Evolutionary conservation across 2,797 vertebrate genomes (phyloP).

Genomic region (Coregonus ussuriensis): DNA sequence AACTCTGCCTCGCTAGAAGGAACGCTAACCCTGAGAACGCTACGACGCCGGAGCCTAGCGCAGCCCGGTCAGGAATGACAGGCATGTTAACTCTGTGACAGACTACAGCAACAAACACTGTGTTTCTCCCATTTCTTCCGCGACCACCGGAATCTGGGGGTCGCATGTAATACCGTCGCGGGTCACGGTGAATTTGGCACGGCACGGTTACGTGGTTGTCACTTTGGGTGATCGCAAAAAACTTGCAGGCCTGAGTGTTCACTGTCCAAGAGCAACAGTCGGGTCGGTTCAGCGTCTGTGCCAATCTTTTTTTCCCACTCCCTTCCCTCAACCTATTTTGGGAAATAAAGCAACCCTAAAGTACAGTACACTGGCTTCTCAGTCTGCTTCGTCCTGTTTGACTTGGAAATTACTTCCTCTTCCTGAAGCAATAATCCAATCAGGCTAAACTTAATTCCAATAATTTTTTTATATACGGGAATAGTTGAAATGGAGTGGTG

Average conservation of each 20-base stretch:
- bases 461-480: conserved; percentile 41
- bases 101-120: conserved; percentile 17
- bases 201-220: conserved; percentile 32
- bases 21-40: conserved; percentile 32
- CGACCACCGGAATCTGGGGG: conserved; percentile 16
- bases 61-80: conserved; percentile 33
- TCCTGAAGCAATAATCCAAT: conserved; percentile 55
- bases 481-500: conserved; percentile 49
- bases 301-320: background rate
- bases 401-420: conserved; percentile 26
- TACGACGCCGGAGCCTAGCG: background rate
- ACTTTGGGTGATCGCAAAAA: background rate
- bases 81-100: conserved; percentile 20
- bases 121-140: conserved; percentile 27
- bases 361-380: background rate
- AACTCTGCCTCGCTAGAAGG: background rate
- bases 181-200: conserved; percentile 13
- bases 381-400: background rate
- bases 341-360: conserved; percentile 25
- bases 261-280: conserved; percentile 27
- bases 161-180: background rate
- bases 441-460: conserved; percentile 34
- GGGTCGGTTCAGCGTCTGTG: background rate
- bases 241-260: background rate
- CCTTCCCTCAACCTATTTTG: background rate